Percentiles rank a stretch among this genome's conserved stretches.
phyloP scores from a whole-genome alignment of 2,113 vertebrate genomes.

The Carlito syrichta region DNA sequence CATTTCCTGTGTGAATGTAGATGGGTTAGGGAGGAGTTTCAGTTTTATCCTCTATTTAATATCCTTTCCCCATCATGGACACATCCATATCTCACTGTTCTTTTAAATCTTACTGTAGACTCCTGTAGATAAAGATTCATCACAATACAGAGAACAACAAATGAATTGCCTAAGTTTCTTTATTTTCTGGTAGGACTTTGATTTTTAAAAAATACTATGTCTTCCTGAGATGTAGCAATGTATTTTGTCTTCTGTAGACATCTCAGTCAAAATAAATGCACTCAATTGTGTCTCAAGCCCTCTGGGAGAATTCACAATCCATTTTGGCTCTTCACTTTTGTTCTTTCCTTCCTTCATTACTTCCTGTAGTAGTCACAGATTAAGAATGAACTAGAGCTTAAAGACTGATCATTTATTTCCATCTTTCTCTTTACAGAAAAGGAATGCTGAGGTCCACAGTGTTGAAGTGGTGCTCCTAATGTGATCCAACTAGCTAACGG shows the following conservation, averaged over 20 bases:
- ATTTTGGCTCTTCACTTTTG: not conserved
- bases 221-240: not conserved
- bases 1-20: not conserved
- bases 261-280: not conserved
- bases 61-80: not conserved
- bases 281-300: not conserved
- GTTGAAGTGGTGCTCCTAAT: not conserved
- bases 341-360: not conserved
- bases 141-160: not conserved
- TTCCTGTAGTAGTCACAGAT: not conserved
- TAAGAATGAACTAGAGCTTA: not conserved
- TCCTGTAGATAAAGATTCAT: not conserved
- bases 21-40: not conserved
- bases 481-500: not conserved
- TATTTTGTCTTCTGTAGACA: not conserved
- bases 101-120: not conserved
- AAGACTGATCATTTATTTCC: not conserved
- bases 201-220: constrained; percentile 10
- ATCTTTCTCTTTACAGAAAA: not conserved
- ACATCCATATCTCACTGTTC: not conserved
- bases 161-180: not conserved
- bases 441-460: not conserved
- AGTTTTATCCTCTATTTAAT: not conserved
- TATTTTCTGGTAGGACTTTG: not conserved
- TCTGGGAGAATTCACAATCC: not conserved